These are phyloP conservation scores for Sceliomorpha sp. DNA, from an alignment of 2,888 invertebrate species.

Conservation along the genomic window DNA sequence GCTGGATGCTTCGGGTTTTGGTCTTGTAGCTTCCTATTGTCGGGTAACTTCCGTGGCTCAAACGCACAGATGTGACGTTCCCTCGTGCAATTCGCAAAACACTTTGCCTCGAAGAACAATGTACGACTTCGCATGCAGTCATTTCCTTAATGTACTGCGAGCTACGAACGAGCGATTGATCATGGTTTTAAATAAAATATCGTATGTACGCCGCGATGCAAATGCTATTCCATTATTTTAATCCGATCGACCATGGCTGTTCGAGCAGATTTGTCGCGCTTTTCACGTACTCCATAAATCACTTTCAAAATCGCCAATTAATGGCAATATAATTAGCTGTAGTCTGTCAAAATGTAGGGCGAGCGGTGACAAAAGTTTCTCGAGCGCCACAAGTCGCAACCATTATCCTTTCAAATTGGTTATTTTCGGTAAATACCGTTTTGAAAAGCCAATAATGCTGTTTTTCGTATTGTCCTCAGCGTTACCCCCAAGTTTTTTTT, in stretches of 20 bases:
- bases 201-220: too few relatives aligned
- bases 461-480: constrained; percentile 73
- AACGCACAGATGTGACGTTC: neutral
- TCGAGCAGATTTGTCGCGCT: constrained; percentile 13
- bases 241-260: too few relatives aligned
- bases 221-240: too few relatives aligned
- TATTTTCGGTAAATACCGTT: constrained; percentile 80
- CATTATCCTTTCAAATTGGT: constrained; percentile 78
- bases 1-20: constrained; percentile 6
- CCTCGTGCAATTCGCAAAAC: neutral
- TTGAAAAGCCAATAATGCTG: constrained; percentile 80
- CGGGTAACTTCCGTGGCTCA: constrained; percentile 2
- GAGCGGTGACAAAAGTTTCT: constrained; percentile 33
- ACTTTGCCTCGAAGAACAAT: too few relatives aligned
- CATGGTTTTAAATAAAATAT: too few relatives aligned
- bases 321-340: constrained; percentile 47
- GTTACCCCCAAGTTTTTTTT: constrained; percentile 59
- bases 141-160: too few relatives aligned
- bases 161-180: too few relatives aligned
- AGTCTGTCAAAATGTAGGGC: constrained; percentile 23
- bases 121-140: too few relatives aligned
- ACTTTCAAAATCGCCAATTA: constrained; percentile 36
- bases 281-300: constrained; percentile 31
- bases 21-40: constrained; percentile 13
- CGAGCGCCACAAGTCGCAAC: constrained; percentile 49